These are phyloP conservation scores for Agraylea sexmaculata DNA, from an alignment of 1,140 invertebrate genomes.

Conservation along the genomic window DNA sequence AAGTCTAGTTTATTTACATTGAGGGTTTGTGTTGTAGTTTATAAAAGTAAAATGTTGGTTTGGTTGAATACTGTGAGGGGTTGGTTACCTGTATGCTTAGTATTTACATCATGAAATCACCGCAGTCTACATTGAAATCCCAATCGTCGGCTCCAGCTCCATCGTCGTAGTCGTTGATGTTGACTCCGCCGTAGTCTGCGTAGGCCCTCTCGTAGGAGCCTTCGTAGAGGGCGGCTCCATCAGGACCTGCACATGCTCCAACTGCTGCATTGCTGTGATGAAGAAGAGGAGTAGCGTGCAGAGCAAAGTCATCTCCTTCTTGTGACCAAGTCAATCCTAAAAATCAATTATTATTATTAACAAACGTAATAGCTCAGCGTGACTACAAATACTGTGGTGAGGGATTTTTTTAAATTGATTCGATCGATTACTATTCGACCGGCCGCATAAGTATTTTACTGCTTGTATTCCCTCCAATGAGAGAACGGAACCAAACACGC, in stretches of 20 bases:
- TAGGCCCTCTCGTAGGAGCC: conserved; percentile 45
- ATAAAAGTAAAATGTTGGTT: conserved; percentile 5
- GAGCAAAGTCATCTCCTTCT: conserved; percentile 46
- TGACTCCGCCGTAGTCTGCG: conserved; percentile 40
- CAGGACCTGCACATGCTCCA: conserved; percentile 34
- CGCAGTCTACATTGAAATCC: conserved; percentile 48
- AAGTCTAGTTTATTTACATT: conserved; percentile 11
- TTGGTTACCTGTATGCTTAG: background rate
- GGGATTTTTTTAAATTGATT: too few species aligned
- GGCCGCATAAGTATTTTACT: too few species aligned
- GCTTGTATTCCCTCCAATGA: too few species aligned
- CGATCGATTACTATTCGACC: too few species aligned
- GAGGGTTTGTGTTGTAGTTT: conserved; percentile 8
- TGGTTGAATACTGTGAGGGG: conserved; percentile 1
- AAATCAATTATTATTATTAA: too few species aligned
- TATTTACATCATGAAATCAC: conserved; percentile 49
- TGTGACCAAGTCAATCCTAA: conserved; percentile 48
- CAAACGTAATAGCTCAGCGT: too few species aligned
- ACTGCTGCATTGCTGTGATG: conserved; percentile 44
- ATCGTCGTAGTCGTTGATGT: conserved; percentile 40
- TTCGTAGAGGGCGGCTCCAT: conserved; percentile 45
- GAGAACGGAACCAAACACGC: too few species aligned
- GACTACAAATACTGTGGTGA: too few species aligned
- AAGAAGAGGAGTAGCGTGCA: conserved; percentile 47
- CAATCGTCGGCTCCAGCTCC: conserved; percentile 44